phyloP scores from a whole-genome alignment of 1,140 invertebrate genomes.

The Amyelois transitella region DNA sequence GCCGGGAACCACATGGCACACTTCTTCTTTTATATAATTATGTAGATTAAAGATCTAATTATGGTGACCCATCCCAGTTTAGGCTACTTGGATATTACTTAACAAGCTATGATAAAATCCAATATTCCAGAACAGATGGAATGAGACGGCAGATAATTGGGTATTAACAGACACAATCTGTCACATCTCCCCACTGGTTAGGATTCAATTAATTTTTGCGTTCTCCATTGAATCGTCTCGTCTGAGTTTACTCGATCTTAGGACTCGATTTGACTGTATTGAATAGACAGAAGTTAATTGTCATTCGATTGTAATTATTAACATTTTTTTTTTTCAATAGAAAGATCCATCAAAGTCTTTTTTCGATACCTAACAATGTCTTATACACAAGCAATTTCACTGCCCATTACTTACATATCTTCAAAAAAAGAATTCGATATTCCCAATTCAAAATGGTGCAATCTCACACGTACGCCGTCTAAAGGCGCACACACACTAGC shows the following conservation, averaged over 20 bases:
- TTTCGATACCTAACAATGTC: too few relatives aligned
- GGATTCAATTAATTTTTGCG: conserved; percentile 37
- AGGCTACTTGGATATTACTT: too few relatives aligned
- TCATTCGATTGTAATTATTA: not conserved
- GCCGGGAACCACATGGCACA: too few relatives aligned
- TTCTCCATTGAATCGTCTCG: not conserved
- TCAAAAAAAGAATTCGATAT: not conserved
- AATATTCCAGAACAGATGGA: not conserved
- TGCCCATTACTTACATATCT: not conserved
- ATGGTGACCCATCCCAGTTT: too few relatives aligned
- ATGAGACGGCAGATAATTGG: conserved; percentile 31
- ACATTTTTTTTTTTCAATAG: too few relatives aligned
- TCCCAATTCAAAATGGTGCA: not conserved
- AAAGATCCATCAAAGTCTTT: too few relatives aligned
- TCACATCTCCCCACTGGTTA: conserved; percentile 28
- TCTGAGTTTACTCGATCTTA: not conserved
- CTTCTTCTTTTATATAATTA: too few relatives aligned
- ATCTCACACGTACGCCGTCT: not conserved
- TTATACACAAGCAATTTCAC: too few relatives aligned
- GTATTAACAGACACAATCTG: conserved; percentile 47
- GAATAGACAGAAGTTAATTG: not conserved
- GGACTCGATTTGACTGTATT: not conserved
- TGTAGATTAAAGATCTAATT: too few relatives aligned
- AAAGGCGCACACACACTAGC: not conserved
- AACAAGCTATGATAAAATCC: too few relatives aligned